Evolutionary conservation across 2,113 vertebrate genomes (phyloP), one percentile per base, ranked within the genome.

Genomic region (Canis aureus): DNA sequence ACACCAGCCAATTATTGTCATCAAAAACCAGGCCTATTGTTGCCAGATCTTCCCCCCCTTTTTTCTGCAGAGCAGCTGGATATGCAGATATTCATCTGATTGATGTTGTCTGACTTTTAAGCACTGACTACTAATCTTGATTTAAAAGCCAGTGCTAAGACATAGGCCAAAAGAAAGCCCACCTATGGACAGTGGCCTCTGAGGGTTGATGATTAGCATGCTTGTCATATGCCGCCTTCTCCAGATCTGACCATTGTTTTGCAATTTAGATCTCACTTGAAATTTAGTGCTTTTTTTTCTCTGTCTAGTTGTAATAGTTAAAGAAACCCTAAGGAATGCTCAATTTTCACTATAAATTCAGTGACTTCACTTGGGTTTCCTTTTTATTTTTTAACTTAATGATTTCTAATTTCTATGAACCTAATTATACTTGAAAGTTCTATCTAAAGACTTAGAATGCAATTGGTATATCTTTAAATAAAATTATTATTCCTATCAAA

Each of bases 361-460:
- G 25, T 92, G 90, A 95, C 71, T 95, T 96, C 53, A 53, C 59
- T 96, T 92, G 35, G 5, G 9, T 29, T 92, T 71, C 35, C 62
- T 60, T 84, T 53, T 16, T 43, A 43, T 43, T 19, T 82, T 55
- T 66, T 3, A 25, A 95, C 74, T 69, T 94, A 97, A 88, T 86
- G 76, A 94, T 93, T 96, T 96, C 95, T 66, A 79, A 95, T 94
- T 96, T 96, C 95, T 66, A 82, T 94, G 71, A 97, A 97, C 93
- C 95, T 95, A 96, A 95, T 96, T 94, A 81, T 66, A 71, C 79
- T 92, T 96, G 88, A 86, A 87, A 90, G 69, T 94, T 97, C 7
- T 32, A 95, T 57, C 38, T 60, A 85, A 88, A 62, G 85, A 57
- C 35, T 51, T 55, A 97, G 81, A 97, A 94, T 88, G 43, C 87